Conservation (phyloP, 2,888 invertebrate genomes). For the Scaptomyza reducta region DNA sequence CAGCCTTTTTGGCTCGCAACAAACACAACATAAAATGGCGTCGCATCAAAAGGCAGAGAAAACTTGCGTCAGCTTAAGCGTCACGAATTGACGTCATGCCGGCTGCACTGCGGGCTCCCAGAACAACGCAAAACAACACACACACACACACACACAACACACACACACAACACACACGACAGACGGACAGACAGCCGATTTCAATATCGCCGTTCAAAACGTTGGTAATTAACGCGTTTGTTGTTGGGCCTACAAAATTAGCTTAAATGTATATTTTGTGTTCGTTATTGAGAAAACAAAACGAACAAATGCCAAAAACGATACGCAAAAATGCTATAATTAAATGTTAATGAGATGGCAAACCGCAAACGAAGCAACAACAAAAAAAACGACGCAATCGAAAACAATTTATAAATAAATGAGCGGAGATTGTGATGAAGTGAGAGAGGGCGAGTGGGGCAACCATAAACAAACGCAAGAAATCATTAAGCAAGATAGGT, state of each 20-base stretch:
- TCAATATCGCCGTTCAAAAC: not conserved
- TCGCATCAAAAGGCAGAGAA: slow-evolving; percentile 31
- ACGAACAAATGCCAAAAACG: slow-evolving; percentile 28
- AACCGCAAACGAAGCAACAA: slow-evolving; percentile 6
- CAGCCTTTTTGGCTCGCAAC: slow-evolving; percentile 15
- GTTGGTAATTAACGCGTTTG: slow-evolving; percentile 33
- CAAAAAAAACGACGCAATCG: slow-evolving; percentile 11
- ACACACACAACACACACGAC: not conserved
- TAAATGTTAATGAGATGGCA: slow-evolving; percentile 43
- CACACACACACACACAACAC: not conserved
- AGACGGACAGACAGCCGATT: not conserved
- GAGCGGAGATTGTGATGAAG: not conserved
- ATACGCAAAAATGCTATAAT: slow-evolving; percentile 53
- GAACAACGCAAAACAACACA: too few species aligned
- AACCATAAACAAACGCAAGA: slow-evolving; percentile 16
- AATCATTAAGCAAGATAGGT: slow-evolving; percentile 32
- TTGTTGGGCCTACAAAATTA: slow-evolving; percentile 9
- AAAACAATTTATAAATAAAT: slow-evolving; percentile 64
- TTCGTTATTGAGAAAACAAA: slow-evolving; percentile 41
- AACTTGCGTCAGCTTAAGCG: slow-evolving; percentile 24
- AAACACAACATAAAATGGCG: slow-evolving; percentile 57
- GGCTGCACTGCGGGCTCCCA: not conserved
- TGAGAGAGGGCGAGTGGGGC: not conserved
- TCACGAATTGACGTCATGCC: slow-evolving; percentile 54
- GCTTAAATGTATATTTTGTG: slow-evolving; percentile 27